These are phyloP conservation scores for Junonia oenone DNA, from an alignment of 2,888 invertebrate species.

Conservation along the genomic window DNA sequence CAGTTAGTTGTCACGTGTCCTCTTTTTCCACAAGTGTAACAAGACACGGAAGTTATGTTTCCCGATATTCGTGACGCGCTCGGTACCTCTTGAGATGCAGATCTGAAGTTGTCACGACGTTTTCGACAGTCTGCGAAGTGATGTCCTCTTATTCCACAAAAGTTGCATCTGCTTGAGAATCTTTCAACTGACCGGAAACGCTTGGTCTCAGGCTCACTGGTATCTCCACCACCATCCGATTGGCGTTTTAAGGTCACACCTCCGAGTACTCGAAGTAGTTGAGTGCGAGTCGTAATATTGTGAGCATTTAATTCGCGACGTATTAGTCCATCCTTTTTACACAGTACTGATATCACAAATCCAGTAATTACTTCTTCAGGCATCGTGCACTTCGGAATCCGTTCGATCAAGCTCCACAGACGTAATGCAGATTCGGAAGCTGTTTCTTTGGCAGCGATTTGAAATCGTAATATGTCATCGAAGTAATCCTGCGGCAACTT, in stretches of 20 bases:
- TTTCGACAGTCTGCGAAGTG: conserved; percentile 21
- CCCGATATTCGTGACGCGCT: background rate
- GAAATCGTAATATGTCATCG: conserved; percentile 29
- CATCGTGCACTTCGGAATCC: conserved; percentile 23
- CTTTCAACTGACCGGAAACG: background rate
- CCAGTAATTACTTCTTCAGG: conserved; percentile 26
- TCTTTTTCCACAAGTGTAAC: conserved; percentile 20
- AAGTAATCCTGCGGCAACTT: conserved; percentile 33
- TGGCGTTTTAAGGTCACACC: conserved; percentile 26
- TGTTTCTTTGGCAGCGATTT: conserved; percentile 26
- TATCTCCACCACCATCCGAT: conserved; percentile 9
- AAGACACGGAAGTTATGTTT: background rate
- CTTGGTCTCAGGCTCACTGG: conserved; percentile 11
- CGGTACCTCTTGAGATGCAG: background rate
- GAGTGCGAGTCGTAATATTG: conserved; percentile 20
- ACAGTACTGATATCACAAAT: conserved; percentile 26
- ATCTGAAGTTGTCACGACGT: background rate
- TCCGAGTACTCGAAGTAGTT: conserved; percentile 29
- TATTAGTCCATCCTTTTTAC: conserved; percentile 28
- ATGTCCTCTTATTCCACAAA: conserved; percentile 25
- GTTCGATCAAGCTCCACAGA: conserved; percentile 24
- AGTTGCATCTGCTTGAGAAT: conserved; percentile 25
- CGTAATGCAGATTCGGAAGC: conserved; percentile 24
- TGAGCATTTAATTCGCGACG: conserved; percentile 27
- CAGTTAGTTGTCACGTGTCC: conserved; percentile 21